Base-by-base conservation (phyloP, 2,797 vertebrate species). In the Ispidina lecontei region DNA sequence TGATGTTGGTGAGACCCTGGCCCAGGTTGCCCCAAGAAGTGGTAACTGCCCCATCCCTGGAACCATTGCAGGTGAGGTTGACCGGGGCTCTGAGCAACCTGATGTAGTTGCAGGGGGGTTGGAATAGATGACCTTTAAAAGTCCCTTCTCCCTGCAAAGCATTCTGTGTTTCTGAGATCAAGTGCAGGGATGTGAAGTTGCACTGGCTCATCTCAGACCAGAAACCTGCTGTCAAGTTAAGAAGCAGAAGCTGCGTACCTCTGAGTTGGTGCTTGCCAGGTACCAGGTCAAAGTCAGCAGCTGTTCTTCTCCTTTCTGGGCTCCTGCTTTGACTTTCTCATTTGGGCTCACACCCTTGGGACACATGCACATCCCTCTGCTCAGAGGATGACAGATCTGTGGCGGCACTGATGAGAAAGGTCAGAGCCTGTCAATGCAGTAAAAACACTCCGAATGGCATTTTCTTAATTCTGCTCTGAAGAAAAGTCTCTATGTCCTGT, bases 301-400 rank as follows among this genome's bases (percentile, higher is more conserved):
- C 70, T 7, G 43, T 55, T 23, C 8, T 12, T 4, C n/a, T n/a
- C n/a, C 63, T 37, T 11, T 35, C 35, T 64, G 29, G 59, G 5
- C 83, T 52, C 43, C 4, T 0, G 3, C 10, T 22, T 7, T 0
- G 11, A 0, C 14, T n/a, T 44, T 64, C 49, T 41, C 9, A 0
- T 9, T 18, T 1, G 12, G 49, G 54, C 55, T 73, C 8, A 1
- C 6, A 1, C 9, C 63, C 58, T 26, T 6, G 1, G 58, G 20
- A 8, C 35, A 14, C 2, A 2, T 8, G 0, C 11, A 0, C 29
- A 2, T 20, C 43, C 35, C 60, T 46, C 7, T 0, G 2, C 17
- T 26, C 10, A 1, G 46, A 33, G 46, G 25, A 1, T 7, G 64
- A 9, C 6, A 2, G 43, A 1, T 69, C 55, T 25, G 22, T 11